Conservation (phyloP, 2,797 vertebrate species). For the Ctenochaetus hawaiiensis region DNA sequence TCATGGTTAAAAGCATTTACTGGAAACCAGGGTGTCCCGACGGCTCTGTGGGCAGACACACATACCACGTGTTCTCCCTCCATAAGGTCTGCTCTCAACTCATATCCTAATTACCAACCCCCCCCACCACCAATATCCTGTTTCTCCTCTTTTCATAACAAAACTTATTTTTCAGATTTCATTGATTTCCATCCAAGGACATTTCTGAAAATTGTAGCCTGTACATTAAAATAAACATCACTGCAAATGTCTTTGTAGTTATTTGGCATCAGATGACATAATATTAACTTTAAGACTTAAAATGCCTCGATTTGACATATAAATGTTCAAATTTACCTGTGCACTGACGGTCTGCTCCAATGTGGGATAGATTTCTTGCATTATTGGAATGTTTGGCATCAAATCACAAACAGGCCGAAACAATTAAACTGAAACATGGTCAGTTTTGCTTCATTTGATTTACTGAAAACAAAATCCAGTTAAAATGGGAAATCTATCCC, state of each 20-base stretch:
- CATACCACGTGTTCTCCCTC: constrained; percentile 48
- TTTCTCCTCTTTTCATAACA: constrained; percentile 29
- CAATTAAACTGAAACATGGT: not conserved
- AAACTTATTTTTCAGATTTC: constrained; percentile 33
- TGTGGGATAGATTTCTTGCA: not conserved
- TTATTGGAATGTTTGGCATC: not conserved
- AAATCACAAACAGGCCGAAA: constrained; percentile 12
- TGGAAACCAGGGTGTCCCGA: constrained; percentile 68
- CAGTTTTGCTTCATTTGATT: not conserved
- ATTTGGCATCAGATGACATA: not conserved
- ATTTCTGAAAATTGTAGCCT: not conserved
- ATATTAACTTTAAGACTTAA: not conserved
- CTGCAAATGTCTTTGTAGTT: too few species aligned
- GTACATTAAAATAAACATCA: too few species aligned
- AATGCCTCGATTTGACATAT: not conserved
- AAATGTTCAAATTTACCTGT: not conserved
- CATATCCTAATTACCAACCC: constrained; percentile 49
- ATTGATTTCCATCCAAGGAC: constrained; percentile 20
- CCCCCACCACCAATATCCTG: constrained; percentile 26
- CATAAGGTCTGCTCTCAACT: constrained; percentile 56
- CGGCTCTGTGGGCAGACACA: constrained; percentile 55
- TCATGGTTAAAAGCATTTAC: constrained; percentile 68
- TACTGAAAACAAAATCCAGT: constrained; percentile 1
- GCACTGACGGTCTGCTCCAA: not conserved
- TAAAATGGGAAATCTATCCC: not conserved